These are phyloP conservation scores for Beroe ovata DNA, from an alignment of 37 sponge, comb jelly and placozoan genomes.

Conservation along the genomic window DNA sequence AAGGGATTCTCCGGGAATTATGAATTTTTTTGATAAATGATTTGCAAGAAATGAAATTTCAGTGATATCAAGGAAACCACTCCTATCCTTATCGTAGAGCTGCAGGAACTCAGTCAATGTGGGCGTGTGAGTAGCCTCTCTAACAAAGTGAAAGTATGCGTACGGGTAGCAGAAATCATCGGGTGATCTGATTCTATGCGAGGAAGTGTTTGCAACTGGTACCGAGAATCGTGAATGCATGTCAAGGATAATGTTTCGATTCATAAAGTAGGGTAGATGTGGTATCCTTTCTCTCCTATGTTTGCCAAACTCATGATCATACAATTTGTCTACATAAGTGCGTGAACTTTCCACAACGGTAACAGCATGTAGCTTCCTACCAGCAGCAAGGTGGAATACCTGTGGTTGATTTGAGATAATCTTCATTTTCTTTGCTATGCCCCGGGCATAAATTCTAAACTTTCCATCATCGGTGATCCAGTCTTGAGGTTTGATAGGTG, in stretches of 20 bases:
- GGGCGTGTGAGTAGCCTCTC: neutral
- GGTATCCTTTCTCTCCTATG: neutral
- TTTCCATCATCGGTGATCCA: slow-evolving; percentile 21
- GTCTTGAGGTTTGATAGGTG: slow-evolving; percentile 89
- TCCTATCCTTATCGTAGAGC: neutral
- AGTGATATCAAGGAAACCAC: neutral
- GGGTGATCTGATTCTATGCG: neutral
- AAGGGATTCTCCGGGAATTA: too few relatives aligned
- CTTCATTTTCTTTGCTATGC: neutral
- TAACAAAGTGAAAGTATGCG: neutral
- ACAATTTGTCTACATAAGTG: neutral
- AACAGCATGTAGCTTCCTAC: neutral
- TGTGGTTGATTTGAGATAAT: neutral
- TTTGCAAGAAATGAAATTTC: neutral
- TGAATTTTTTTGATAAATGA: neutral
- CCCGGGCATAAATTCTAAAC: neutral
- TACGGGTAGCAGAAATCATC: neutral
- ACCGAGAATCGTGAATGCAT: neutral
- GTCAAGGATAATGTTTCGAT: neutral
- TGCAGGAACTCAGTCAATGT: neutral
- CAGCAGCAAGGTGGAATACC: neutral
- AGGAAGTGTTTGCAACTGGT: neutral
- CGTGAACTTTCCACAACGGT: neutral
- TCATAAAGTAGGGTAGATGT: neutral
- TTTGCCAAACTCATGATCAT: neutral